Base-by-base conservation (phyloP, 2,888 invertebrate genomes). In the Luperina nickerlii region DNA sequence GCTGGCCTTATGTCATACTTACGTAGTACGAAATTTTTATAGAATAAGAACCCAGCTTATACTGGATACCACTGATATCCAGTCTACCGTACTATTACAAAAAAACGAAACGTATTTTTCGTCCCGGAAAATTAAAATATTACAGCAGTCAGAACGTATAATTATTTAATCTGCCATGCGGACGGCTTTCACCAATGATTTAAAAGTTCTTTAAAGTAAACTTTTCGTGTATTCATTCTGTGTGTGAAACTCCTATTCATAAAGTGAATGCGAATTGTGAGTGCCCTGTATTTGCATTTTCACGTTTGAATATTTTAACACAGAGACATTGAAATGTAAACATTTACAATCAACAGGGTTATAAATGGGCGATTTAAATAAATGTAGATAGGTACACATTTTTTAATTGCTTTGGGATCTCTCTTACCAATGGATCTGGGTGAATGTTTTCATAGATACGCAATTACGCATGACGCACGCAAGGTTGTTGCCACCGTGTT, bases 191-290 rank as follows among this genome's bases (percentile, higher is more conserved):
- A 60, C 32, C 57, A 69, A 63, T 68, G 20, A 78, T 71, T 71
- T 72, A 48, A 62, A 75, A 77, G 78, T 71, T 84, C 27, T 45
- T 27, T 42, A n/a, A 20, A 72, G 45, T 51, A 68, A 48, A 81
- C 71, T 68, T 69, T 66, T 63, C 8, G 24, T 60, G 27, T 65
- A 51, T 81, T 84, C 27, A 78, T 78, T 73, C n/a, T 24, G 32
- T 57, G 13, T 63, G 27, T 45, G 9, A 63, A 71, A 62, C 54
- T 54, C 13, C 32, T 62, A 79, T 79, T 84, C 63, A 68, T 74
- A 81, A 74, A 81, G 60, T 76, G 75, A 85, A 81, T 74, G 57
- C 32, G 54, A 66, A 83, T 75, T 75, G 60, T 75, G 71, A 81
- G 38, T 54, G 60, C 63, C 51, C 13, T 62, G 20, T 74, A 66